These are phyloP conservation scores for Lepeophtheirus salmonis DNA, from an alignment of 1,140 invertebrate genomes.

Conservation along the genomic window DNA sequence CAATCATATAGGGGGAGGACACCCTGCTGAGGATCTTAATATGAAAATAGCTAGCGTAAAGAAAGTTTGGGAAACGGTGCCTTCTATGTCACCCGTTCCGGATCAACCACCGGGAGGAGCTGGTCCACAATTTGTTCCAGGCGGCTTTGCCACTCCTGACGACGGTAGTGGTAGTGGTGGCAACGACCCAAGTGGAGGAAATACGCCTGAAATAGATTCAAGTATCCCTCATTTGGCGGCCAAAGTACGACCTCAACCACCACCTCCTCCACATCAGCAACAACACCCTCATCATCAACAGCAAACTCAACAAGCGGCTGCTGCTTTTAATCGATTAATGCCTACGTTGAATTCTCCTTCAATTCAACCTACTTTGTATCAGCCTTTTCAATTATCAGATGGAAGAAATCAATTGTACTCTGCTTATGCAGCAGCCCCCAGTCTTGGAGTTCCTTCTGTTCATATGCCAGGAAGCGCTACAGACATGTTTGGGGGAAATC, in stretches of 20 bases:
- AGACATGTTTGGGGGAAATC: neutral
- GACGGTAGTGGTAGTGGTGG: neutral
- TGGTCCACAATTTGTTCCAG: neutral
- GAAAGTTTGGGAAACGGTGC: conserved; percentile 52
- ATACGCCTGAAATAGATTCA: neutral
- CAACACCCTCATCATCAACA: conserved; percentile 8
- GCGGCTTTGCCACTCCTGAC: neutral
- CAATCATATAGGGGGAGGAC: too few relatives aligned
- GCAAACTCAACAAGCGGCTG: neutral
- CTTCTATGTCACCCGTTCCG: conserved; percentile 21
- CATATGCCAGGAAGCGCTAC: neutral
- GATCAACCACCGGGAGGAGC: neutral
- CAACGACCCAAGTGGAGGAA: neutral
- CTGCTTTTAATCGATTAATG: neutral
- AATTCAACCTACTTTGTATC: neutral
- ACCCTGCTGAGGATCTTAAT: conserved; percentile 62
- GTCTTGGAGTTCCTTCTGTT: too few relatives aligned
- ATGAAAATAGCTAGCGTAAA: conserved; percentile 84
- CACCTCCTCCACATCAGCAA: neutral
- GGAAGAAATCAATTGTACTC: neutral
- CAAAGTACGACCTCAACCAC: neutral
- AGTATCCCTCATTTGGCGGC: neutral
- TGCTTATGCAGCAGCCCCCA: neutral
- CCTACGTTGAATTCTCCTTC: neutral
- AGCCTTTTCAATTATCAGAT: neutral